A percentile compares a stretch with the other conserved stretches of the same genome.
These are phyloP conservation scores for Drosophila dunni DNA, from an alignment of 1,140 invertebrate species.

Conservation along the genomic window DNA sequence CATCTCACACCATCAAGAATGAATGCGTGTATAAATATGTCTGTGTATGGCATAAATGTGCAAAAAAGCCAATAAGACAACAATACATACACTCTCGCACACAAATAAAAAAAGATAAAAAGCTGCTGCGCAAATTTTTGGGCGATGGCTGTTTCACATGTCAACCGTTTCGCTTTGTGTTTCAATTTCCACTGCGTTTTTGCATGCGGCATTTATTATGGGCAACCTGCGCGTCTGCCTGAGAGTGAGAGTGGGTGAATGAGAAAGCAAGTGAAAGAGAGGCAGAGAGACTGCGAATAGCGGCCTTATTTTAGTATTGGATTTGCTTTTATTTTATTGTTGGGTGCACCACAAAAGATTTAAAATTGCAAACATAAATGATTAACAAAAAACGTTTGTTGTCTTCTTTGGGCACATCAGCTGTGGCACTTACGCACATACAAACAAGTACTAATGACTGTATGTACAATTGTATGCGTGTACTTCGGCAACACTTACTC, in stretches of 20 bases:
- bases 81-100: constrained; percentile 43
- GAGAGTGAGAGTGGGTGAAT: constrained; percentile 46
- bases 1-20: constrained; percentile 4
- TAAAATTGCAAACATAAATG: constrained; percentile 35
- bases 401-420: constrained; percentile 9
- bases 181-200: constrained; percentile 61
- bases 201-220: constrained; percentile 67
- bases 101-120: constrained; percentile 58
- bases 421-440: constrained; percentile 17
- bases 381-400: constrained; percentile 27
- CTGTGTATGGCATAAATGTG: constrained; percentile 43
- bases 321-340: constrained; percentile 66
- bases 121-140: constrained; percentile 82
- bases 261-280: constrained; percentile 11
- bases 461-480: background rate
- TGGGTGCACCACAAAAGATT: constrained; percentile 2
- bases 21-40: background rate
- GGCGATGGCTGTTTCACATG: constrained; percentile 73
- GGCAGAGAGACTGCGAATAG: constrained; percentile 24
- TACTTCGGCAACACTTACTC: constrained; percentile 13
- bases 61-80: constrained; percentile 55
- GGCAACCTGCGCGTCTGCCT: constrained; percentile 68
- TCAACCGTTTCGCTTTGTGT: constrained; percentile 62
- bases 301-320: constrained; percentile 30
- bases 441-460: background rate